phyloP scores from a whole-genome alignment of 35 echinoderm and acorn worm genomes.

The Apostichopus japonicus region DNA sequence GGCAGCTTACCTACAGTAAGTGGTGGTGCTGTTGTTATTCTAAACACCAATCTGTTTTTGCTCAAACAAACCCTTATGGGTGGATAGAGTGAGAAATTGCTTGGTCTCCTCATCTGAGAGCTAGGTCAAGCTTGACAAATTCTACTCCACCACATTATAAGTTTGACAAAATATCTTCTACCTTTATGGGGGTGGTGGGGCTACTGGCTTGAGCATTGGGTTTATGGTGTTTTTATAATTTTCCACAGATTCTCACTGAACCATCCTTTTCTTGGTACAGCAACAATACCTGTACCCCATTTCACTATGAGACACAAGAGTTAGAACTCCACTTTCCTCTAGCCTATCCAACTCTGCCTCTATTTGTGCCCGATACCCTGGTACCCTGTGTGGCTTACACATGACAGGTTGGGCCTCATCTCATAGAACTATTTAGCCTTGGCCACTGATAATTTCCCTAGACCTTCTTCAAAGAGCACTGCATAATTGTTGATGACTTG shows the following conservation, averaged over 20 bases:
- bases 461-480: conserved; percentile 7
- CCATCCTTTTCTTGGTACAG: conserved; percentile 56
- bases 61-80: conserved; percentile 50
- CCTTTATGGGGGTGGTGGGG: conserved; percentile 5
- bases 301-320: conserved; percentile 38
- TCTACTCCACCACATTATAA: conserved; percentile 48
- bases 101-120: background rate
- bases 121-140: conserved; percentile 55
- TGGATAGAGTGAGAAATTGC: background rate
- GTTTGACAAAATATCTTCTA: conserved; percentile 69
- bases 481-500: too few relatives aligned
- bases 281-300: conserved; percentile 55
- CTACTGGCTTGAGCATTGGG: conserved; percentile 51
- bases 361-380: conserved; percentile 14
- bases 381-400: conserved; percentile 33
- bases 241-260: conserved; percentile 64
- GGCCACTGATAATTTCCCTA: background rate
- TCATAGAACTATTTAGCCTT: conserved; percentile 10
- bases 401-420: conserved; percentile 27
- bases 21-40: conserved; percentile 58
- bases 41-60: conserved; percentile 62
- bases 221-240: conserved; percentile 63
- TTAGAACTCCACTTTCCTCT: too few relatives aligned
- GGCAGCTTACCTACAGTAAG: conserved; percentile 46
- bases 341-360: conserved; percentile 55